Evolutionary conservation across 2,888 invertebrate genomes (phyloP), one percentile per base, ranked within the genome.

Genomic region (Emesis furor): DNA sequence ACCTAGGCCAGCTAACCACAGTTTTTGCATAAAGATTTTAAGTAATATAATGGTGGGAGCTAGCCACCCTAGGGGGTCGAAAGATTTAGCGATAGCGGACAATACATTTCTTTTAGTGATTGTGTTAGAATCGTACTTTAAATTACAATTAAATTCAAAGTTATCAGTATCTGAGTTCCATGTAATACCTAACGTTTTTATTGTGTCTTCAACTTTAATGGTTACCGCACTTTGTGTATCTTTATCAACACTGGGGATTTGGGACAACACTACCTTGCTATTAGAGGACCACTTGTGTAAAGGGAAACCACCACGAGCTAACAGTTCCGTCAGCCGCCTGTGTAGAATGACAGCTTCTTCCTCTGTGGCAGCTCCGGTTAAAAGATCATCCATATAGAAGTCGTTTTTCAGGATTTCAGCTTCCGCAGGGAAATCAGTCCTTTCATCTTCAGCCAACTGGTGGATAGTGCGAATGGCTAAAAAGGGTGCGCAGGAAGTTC

Each of bases 21-120:
- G 46, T 39, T 78, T 80, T 59, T 80, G 83, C 69, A 83, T 78
- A 68, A 80, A 75, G 30, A 78, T 79, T 24, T 83, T 79, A 32
- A 75, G 65, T 39, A 24, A 32, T 42, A 81, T 77, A 30, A 78
- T 65, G 8, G 35, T 24, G 55, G 83, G 79, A 17, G 75, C 37
- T 55, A 83, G 74, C 80, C 80, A 83, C 35, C 83, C 78, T 1
- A 80, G 72, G 35, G 83, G 73, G 65, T 83, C 83, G 75, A 78
- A 81, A 10, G 74, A 51, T 73, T 79, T 79, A 10, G 78, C 76
- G 17, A 82, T 79, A 46, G 59, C 17, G 12, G 79, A 78, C 35
- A 76, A 75, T 46, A 82, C 74, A 59, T 76, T 71, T 74, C 79
- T 14, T 77, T 82, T 74, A 10, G 79, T 69, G 0, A 69, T 1